phyloP scores from a whole-genome alignment of 2,888 invertebrate species.

The Xylocampa areola region DNA sequence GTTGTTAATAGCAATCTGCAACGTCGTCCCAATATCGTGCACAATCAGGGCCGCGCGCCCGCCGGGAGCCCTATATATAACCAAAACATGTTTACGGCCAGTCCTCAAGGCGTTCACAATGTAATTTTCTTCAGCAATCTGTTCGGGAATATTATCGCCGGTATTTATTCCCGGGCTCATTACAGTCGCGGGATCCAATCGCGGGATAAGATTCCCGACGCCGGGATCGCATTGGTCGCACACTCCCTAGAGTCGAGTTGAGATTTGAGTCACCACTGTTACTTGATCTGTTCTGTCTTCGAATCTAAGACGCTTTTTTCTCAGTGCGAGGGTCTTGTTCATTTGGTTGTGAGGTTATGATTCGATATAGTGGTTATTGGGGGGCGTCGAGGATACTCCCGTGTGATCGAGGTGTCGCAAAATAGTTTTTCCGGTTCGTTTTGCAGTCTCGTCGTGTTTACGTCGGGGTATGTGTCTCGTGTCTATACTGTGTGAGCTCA shows the following conservation, averaged over 20 bases:
- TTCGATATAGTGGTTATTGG: slow-evolving; percentile 82
- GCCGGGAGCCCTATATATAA: slow-evolving; percentile 58
- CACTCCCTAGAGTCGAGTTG: slow-evolving; percentile 75
- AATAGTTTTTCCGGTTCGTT: slow-evolving; percentile 80
- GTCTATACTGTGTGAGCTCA: slow-evolving; percentile 11
- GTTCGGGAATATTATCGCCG: slow-evolving; percentile 72
- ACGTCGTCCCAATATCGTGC: slow-evolving; percentile 15
- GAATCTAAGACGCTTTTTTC: slow-evolving; percentile 26
- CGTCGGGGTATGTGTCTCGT: slow-evolving; percentile 35
- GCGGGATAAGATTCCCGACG: slow-evolving; percentile 64
- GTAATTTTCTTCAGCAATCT: slow-evolving; percentile 76
- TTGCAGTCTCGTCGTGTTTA: slow-evolving; percentile 64
- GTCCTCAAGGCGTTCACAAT: slow-evolving; percentile 65
- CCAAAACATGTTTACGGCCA: slow-evolving; percentile 69
- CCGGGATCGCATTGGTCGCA: slow-evolving; percentile 75
- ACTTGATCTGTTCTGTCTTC: slow-evolving; percentile 30
- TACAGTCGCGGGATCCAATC: slow-evolving; percentile 79
- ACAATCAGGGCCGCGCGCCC: slow-evolving; percentile 44
- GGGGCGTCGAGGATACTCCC: slow-evolving; percentile 69
- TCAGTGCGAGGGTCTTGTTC: slow-evolving; percentile 39
- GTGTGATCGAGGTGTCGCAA: slow-evolving; percentile 77
- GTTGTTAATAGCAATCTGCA: slow-evolving; percentile 39
- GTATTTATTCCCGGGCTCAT: slow-evolving; percentile 83
- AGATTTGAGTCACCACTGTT: slow-evolving; percentile 66
- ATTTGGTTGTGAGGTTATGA: slow-evolving; percentile 66